phyloP scores from a whole-genome alignment of 2,888 invertebrate species.

The Caenorhabditis plicata region DNA sequence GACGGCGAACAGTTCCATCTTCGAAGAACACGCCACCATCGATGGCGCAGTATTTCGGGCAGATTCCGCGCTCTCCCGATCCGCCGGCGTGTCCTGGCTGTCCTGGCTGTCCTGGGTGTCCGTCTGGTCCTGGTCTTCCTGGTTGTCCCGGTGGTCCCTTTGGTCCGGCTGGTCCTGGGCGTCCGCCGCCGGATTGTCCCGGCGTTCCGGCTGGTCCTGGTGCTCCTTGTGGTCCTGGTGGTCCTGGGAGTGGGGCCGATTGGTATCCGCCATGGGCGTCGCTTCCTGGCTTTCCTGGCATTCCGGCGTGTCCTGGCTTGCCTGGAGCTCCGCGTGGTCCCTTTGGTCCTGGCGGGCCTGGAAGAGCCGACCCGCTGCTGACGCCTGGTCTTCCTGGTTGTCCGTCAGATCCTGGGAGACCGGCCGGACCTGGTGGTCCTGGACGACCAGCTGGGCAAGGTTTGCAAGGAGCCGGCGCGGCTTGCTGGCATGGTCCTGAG shows the following conservation, averaged over 20 bases:
- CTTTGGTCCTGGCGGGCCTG: constrained; percentile 40
- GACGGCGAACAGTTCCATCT: no score
- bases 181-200: constrained; percentile 13
- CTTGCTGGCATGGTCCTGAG: constrained; percentile 39
- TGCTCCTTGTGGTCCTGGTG: constrained; percentile 33
- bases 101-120: constrained; percentile 32
- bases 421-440: constrained; percentile 31
- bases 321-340: constrained; percentile 10
- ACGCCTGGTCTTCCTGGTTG: constrained; percentile 32
- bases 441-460: constrained; percentile 50
- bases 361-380: constrained; percentile 6
- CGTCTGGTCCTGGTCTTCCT: constrained; percentile 22
- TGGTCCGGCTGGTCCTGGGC: constrained; percentile 24
- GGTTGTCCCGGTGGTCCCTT: constrained; percentile 26
- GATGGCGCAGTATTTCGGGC: no score
- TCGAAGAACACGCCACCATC: no score
- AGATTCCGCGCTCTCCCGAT: no score
- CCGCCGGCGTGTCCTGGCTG: constrained; percentile 36
- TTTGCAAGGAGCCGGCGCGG: constrained; percentile 59
- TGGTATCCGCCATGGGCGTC: no score
- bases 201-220: constrained; percentile 17
- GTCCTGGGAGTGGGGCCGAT: constrained; percentile 12
- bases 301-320: constrained; percentile 5
- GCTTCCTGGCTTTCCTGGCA: not conserved
- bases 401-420: constrained; percentile 37